Percentiles rank a stretch among this genome's conserved stretches.
Evolutionary conservation across 2,888 invertebrate species (phyloP).

Genomic region (Platycheirus albimanus): DNA sequence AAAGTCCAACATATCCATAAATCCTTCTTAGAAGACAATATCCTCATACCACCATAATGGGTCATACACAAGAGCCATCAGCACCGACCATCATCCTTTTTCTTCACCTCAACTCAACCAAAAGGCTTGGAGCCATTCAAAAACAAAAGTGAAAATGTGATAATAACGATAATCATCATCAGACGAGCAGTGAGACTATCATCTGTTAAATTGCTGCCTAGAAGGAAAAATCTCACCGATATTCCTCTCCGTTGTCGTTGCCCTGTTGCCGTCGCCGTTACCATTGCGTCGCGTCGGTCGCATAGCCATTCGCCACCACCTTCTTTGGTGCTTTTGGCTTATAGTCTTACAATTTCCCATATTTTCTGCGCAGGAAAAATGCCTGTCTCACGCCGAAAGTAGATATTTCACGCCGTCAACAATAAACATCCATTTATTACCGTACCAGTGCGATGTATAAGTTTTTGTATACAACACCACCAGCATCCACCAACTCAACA

Average conservation of each 20-base stretch:
- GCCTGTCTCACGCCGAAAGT: constrained; percentile 69
- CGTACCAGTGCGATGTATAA: constrained; percentile 28
- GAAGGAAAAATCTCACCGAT: constrained; percentile 58
- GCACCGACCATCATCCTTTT: constrained; percentile 37
- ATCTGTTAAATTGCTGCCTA: constrained; percentile 53
- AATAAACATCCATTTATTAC: constrained; percentile 67
- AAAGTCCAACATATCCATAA: constrained; percentile 44
- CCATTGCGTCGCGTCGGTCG: too few relatives aligned
- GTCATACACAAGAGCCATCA: constrained; percentile 47
- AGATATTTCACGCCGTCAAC: constrained; percentile 73
- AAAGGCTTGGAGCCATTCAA: constrained; percentile 29
- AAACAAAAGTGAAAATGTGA: constrained; percentile 73
- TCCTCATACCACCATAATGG: constrained; percentile 25
- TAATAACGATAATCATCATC: constrained; percentile 73
- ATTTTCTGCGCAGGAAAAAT: constrained; percentile 57
- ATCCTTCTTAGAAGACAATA: constrained; percentile 34
- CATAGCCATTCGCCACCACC: neutral
- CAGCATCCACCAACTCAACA: neutral
- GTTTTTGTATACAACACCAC: constrained; percentile 3
- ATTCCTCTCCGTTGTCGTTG: neutral
- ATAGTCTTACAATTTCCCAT: constrained; percentile 58
- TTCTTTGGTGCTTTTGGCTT: neutral
- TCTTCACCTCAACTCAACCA: constrained; percentile 14
- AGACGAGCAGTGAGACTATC: constrained; percentile 41
- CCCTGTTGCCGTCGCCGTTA: too few relatives aligned